Evolutionary conservation across 1,140 invertebrate genomes (phyloP), one percentile per base, ranked within the genome.

Genomic region (Nephila pilipes): DNA sequence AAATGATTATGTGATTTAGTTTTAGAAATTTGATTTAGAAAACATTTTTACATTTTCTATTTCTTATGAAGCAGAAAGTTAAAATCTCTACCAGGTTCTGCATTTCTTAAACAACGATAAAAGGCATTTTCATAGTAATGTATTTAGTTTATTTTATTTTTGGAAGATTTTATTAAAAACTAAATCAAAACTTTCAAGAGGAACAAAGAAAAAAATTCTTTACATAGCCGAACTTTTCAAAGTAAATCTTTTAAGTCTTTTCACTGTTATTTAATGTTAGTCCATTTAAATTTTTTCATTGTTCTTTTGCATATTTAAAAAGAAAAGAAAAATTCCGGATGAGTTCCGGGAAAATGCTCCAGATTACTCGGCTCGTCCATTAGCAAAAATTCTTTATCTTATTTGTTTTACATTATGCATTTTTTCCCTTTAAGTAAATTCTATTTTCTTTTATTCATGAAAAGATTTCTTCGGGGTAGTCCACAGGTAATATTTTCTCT

Each of bases 161-260:
- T 20, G 2, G 1, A 0, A 1, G 14, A 75, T 75, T 75, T 75
- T 32, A 36, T 75, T 32, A 36, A 29, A 75, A 25, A 29, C n/a
- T 25, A 65, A 65, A 65, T 65, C 69, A 75, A 75, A 75, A 6
- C 12, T 20, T 75, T 75, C 32, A 6, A 36, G 29, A 32, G 1
- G 29, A 75, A 75, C 46, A 10, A 32, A 75, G 69, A 75, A 75
- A 75, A 69, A 75, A 36, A 32, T 75, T 75, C 29, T 36, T 16
- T 32, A 36, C 69, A 75, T 32, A 32, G 14, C 29, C 32, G 5
- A 81, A 81, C 16, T 81, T 81, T 81, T 81, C 12, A 46, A 8
- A 81, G 80, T 81, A 81, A 81, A 81, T 81, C 80, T 81, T 81
- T 81, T 81, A 81, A 81, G 80, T 54, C 80, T 54, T 81, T 81